Conservation (phyloP, 2,888 invertebrate genomes). For the Melanophora roralis region DNA sequence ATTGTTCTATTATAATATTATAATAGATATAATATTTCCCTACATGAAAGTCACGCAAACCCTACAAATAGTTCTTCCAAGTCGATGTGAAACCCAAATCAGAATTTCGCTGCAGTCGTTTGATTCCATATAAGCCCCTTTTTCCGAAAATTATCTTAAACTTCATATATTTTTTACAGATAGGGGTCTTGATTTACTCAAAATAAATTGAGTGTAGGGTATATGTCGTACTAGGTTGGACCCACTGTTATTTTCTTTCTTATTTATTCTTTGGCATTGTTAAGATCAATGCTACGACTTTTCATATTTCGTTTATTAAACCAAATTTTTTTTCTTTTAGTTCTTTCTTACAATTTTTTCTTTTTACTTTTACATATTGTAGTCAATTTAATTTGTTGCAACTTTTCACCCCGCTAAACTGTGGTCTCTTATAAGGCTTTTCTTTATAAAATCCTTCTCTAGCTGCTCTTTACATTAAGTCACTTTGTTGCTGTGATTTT, state of each 20-base stretch:
- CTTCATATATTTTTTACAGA: too few relatives aligned
- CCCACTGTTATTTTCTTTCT: conserved; percentile 6
- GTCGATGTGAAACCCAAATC: too few relatives aligned
- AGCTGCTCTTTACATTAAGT: not conserved
- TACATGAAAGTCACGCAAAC: too few relatives aligned
- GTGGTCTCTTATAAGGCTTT: conserved; percentile 19
- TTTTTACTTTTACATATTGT: not conserved
- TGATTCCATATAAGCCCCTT: too few relatives aligned
- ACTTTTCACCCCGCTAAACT: conserved; percentile 14
- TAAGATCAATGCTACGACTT: conserved; percentile 52
- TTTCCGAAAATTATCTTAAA: too few relatives aligned
- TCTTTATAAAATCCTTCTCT: not conserved
- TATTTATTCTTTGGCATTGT: conserved; percentile 10
- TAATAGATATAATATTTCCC: too few relatives aligned
- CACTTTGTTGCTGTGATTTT: conserved; percentile 39
- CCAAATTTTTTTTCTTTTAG: conserved; percentile 40
- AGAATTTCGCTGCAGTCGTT: too few relatives aligned
- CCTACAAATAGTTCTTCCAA: too few relatives aligned
- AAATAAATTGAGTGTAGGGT: too few relatives aligned
- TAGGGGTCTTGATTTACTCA: too few relatives aligned
- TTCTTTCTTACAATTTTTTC: conserved; percentile 15
- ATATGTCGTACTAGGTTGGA: not conserved
- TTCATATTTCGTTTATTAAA: conserved; percentile 59
- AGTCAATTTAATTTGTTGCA: conserved; percentile 52
- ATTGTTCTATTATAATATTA: too few relatives aligned